phyloP scores from a whole-genome alignment of 1,140 invertebrate species.

The Anastatus disparis region DNA sequence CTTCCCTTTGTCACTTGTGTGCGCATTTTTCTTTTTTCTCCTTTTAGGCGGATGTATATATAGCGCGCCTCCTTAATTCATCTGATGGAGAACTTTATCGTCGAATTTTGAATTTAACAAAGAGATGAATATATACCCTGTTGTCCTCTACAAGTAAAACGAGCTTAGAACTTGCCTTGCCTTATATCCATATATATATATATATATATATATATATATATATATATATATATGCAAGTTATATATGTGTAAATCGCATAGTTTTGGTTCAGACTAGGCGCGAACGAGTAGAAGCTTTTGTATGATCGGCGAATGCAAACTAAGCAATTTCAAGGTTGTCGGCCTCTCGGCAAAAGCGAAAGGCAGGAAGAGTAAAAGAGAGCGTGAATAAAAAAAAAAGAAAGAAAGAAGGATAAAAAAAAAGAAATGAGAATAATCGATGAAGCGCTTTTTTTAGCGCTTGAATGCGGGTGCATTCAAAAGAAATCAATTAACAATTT shows the following conservation, averaged over 20 bases:
- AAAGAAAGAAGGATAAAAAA: not conserved
- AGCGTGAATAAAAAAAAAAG: no score
- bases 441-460: not conserved
- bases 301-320: slow-evolving; percentile 26
- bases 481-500: slow-evolving; percentile 25
- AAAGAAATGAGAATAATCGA: slow-evolving; percentile 25
- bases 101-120: slow-evolving; percentile 16
- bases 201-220: no score
- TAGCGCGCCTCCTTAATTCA: slow-evolving; percentile 22
- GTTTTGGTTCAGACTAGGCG: not conserved
- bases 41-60: no score
- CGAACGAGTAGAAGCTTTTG: not conserved
- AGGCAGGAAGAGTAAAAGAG: no score
- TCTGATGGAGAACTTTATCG: slow-evolving; percentile 1
- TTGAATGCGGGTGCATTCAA: not conserved
- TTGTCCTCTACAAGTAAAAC: no score
- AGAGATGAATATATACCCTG: no score
- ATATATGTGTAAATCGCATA: no score
- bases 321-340: slow-evolving; percentile 38
- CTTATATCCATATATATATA: no score
- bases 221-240: no score
- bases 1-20: slow-evolving; percentile 8
- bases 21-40: not conserved
- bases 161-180: no score
- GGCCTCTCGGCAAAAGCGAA: not conserved